A percentile compares a stretch with the other conserved stretches of the same genome.
Evolutionary conservation across 1,140 invertebrate genomes (phyloP).

Genomic region (Trichogramma pretiosum): DNA sequence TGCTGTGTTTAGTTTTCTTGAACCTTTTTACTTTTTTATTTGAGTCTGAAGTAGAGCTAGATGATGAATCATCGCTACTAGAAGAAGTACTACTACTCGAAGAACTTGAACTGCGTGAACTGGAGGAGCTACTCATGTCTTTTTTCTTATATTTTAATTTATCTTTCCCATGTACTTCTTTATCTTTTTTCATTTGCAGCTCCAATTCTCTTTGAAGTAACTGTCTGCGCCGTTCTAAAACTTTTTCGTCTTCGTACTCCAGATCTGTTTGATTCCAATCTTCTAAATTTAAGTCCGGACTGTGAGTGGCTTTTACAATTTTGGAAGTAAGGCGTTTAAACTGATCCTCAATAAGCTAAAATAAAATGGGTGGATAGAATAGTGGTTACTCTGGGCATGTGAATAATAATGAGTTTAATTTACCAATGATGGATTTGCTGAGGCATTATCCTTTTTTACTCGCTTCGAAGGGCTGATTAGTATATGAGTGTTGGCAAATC

Average conservation of each 20-base stretch:
- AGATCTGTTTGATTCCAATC: constrained; percentile 69
- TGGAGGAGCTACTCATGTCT: constrained; percentile 58
- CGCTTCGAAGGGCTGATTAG: constrained; percentile 66
- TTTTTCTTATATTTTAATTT: constrained; percentile 48
- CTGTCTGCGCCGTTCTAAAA: constrained; percentile 64
- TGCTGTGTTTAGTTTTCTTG: constrained; percentile 51
- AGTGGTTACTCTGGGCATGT: background rate
- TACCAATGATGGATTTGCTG: constrained; percentile 36
- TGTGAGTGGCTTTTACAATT: constrained; percentile 54
- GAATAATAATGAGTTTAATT: constrained; percentile 19
- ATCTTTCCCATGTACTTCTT: constrained; percentile 46
- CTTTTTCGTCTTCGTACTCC: constrained; percentile 75
- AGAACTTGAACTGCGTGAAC: constrained; percentile 53
- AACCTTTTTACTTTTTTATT: constrained; percentile 47
- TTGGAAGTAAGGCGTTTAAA: constrained; percentile 57
- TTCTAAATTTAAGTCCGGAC: constrained; percentile 59
- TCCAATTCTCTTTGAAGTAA: constrained; percentile 70
- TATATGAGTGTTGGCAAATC: constrained; percentile 61
- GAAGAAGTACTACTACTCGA: constrained; percentile 54
- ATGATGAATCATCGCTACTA: constrained; percentile 50
- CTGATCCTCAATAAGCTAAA: constrained; percentile 50
- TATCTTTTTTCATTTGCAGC: constrained; percentile 64
- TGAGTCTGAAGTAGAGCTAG: constrained; percentile 46
- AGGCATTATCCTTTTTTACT: constrained; percentile 57
- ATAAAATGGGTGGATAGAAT: background rate